Base-by-base conservation (phyloP, 2,888 invertebrate species). In the Dinocampus coccinellae region DNA sequence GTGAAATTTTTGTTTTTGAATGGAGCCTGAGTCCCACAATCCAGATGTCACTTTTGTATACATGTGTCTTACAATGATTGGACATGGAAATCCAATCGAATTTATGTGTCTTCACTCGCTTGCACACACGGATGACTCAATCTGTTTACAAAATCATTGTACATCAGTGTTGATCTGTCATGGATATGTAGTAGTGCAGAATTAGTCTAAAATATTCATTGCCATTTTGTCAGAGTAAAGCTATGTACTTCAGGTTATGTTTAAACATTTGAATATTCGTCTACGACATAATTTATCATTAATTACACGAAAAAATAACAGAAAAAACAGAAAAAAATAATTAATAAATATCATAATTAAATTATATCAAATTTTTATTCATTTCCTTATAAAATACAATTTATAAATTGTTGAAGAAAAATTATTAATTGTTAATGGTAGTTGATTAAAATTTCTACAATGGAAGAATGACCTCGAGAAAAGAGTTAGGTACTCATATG, bases 391-490 rank as follows among this genome's bases (percentile, higher is more conserved):
- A n/a, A n/a, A n/a, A n/a, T n/a, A n/a, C n/a, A n/a, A n/a, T n/a
- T n/a, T 29, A 29, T 29, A 29, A 29, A 29, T 29, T 7, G 16
- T 16, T 20, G 9, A 47, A 47, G 3, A 4, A 7, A 7, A 20
- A 47, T 3, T 16, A 4, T 16, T 3, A 16, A 47, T 22, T 26
- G 36, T 29, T 39, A 29, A 47, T 39, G 55, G 20, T n/a, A 55
- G 22, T 24, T n/a, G 7, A 53, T 20, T 4, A 60, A 62, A 68
- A 33, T 70, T 63, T 26, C n/a, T n/a, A 52, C 55, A 68, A 60
- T 58, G 66, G 66, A 69, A 61, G 62, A 36, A 57, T 71, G 71
- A 70, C 66, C 70, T 70, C 70, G 65, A 71, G 68, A 34, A 20
- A n/a, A 36, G 60, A 65, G 52, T 69, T 69, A 7, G 62, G 58